These are phyloP conservation scores for Notarius lentiginosus DNA, from an alignment of 2,113 vertebrate genomes.

Conservation along the genomic window DNA sequence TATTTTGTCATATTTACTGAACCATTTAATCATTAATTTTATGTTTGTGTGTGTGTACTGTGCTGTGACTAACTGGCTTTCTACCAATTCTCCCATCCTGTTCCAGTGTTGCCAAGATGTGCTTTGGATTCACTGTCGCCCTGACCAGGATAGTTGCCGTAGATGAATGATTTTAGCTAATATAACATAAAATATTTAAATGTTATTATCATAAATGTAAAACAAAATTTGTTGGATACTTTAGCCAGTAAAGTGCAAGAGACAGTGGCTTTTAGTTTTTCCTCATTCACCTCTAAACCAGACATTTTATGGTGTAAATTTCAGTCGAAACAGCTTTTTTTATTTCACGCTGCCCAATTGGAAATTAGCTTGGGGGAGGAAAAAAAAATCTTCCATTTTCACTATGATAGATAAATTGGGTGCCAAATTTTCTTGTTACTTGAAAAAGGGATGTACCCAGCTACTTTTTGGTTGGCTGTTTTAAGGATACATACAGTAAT, in stretches of 20 bases:
- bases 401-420: constrained; percentile 40
- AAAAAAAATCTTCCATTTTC: constrained; percentile 20
- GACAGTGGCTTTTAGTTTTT: background rate
- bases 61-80: too few relatives aligned
- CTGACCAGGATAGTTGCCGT: too few relatives aligned
- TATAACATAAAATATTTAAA: background rate
- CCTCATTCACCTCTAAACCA: background rate
- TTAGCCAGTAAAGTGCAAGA: background rate
- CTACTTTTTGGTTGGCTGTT: constrained; percentile 44
- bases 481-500: constrained; percentile 36
- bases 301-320: too few relatives aligned
- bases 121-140: too few relatives aligned
- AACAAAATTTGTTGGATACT: background rate
- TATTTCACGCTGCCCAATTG: constrained; percentile 10
- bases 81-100: too few relatives aligned
- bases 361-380: background rate
- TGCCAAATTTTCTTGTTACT: constrained; percentile 23
- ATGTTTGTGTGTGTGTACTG: too few relatives aligned
- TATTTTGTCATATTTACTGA: too few relatives aligned
- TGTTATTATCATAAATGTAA: background rate
- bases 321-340: background rate
- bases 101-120: too few relatives aligned
- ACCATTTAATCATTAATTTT: too few relatives aligned
- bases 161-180: too few relatives aligned
- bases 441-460: constrained; percentile 30